These are phyloP conservation scores for Eucidaris tribuloides DNA, from an alignment of 35 echinoderm and acorn worm genomes.

Conservation along the genomic window DNA sequence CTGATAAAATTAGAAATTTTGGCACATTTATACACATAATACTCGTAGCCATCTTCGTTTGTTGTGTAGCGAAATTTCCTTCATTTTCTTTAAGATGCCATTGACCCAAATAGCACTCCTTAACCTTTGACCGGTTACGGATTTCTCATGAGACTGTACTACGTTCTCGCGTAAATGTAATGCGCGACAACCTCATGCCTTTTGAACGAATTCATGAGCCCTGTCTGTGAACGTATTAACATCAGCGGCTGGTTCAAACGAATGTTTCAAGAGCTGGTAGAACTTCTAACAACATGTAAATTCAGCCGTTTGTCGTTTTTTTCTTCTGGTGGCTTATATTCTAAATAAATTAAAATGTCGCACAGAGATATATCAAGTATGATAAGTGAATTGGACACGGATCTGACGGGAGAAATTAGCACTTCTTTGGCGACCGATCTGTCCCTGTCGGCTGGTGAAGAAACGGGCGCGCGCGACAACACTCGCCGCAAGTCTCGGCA, in stretches of 20 bases:
- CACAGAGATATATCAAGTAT: conserved; percentile 72
- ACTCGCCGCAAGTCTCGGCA: conserved; percentile 5
- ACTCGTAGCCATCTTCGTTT: conserved; percentile 13
- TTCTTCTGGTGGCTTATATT: too few relatives aligned
- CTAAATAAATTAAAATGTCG: conserved; percentile 62
- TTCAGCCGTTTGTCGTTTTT: background rate
- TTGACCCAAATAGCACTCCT: conserved; percentile 21
- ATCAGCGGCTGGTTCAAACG: conserved; percentile 2
- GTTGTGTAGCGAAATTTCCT: too few relatives aligned
- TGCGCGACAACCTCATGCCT: background rate
- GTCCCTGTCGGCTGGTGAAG: conserved; percentile 72
- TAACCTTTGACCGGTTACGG: conserved; percentile 4
- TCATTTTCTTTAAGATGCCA: background rate
- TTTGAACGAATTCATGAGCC: background rate
- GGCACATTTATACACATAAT: background rate
- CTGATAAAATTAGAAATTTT: conserved; percentile 10
- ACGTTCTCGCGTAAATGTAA: background rate
- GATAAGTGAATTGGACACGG: conserved; percentile 67
- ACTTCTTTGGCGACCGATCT: conserved; percentile 96
- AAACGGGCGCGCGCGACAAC: conserved; percentile 41
- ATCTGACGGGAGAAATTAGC: conserved; percentile 80
- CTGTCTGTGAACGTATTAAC: background rate
- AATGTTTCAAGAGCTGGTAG: too few relatives aligned
- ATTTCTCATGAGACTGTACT: background rate
- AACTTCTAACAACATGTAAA: background rate